These are phyloP conservation scores for Phylloscopus whistleri DNA, from an alignment of 2,113 vertebrate species.

Conservation along the genomic window DNA sequence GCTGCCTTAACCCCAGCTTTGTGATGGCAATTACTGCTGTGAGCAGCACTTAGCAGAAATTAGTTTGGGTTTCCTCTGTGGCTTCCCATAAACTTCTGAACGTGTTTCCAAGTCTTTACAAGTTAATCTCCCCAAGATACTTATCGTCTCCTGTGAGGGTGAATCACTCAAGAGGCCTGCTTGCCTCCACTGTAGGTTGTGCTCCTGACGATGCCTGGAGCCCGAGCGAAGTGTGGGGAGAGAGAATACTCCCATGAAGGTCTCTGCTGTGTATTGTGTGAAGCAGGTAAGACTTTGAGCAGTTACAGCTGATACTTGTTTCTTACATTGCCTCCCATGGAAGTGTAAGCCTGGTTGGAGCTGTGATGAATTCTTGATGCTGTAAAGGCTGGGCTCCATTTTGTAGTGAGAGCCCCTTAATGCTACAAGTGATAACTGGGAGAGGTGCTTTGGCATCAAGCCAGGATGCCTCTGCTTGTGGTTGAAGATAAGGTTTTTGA, in stretches of 20 bases:
- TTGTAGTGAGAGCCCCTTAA: background rate
- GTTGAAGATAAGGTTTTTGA: background rate
- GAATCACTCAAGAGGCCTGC: background rate
- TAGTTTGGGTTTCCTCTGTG: conserved; percentile 34
- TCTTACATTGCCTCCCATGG: rapidly evolving
- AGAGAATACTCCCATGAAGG: background rate
- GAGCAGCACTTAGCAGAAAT: background rate
- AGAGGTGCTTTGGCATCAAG: background rate
- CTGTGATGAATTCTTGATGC: background rate
- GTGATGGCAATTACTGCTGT: background rate
- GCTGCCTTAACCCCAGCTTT: background rate
- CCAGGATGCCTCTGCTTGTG: background rate
- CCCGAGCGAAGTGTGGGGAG: background rate
- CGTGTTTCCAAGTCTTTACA: background rate
- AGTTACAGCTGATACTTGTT: background rate
- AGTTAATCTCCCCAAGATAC: background rate
- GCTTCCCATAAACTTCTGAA: background rate
- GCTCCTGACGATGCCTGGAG: background rate
- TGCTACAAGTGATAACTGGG: background rate
- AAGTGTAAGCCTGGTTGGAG: rapidly evolving
- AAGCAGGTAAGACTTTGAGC: conserved; percentile 13
- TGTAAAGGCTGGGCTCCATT: background rate
- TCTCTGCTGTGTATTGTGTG: background rate
- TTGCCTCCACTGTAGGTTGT: background rate
- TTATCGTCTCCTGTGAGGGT: background rate